Base-by-base conservation (phyloP, 2,888 invertebrate genomes). In the Leptinotarsa rubiginosa region DNA sequence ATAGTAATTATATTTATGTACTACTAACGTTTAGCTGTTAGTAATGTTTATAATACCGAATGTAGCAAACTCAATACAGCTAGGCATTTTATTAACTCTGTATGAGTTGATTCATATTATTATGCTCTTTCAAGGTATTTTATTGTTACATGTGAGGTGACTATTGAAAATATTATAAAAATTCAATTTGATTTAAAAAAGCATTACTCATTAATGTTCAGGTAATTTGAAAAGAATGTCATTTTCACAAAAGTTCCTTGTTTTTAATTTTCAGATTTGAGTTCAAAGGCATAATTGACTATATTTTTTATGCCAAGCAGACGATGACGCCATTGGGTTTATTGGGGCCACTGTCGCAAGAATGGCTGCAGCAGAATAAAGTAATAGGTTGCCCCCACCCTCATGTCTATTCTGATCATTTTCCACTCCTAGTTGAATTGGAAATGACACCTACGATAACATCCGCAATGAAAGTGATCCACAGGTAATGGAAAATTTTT, bases 211-310 rank as follows among this genome's bases (percentile, higher is more conserved):
- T 31, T 31, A 31, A 31, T 31, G 7, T 7, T 31, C 1, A 31
- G 31, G 10, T 31, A 41, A 41, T 41, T 41, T 41, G 10, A 41
- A 41, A 41, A 41, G 7, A 41, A 41, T 41, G 10, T 12, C 7
- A 73, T 64, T 1, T 31, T 54, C 12, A 69, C 13, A 1, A 52
- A 13, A 50, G 16, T 65, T 25, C 47, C 69, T 73, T 66, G 12
- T 47, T 56, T 70, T 56, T 70, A 72, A 79, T 73, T 90, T 92
- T 59, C 91, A 97, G 97, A 86, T 97, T 97, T 89, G 98, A 99
- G 89, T 99, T 99, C 90, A 98, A 99, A 89, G 99, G 99, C 83
- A 97, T 99, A 87, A 99, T 99, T 87, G 99, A 99, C 90, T 99
- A 99, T 92, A 98, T 99, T 88, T 99, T 99, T 91, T 98, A 96